These are phyloP conservation scores for Heptranchias perlo DNA, from an alignment of 2,113 vertebrate genomes.

Conservation along the genomic window DNA sequence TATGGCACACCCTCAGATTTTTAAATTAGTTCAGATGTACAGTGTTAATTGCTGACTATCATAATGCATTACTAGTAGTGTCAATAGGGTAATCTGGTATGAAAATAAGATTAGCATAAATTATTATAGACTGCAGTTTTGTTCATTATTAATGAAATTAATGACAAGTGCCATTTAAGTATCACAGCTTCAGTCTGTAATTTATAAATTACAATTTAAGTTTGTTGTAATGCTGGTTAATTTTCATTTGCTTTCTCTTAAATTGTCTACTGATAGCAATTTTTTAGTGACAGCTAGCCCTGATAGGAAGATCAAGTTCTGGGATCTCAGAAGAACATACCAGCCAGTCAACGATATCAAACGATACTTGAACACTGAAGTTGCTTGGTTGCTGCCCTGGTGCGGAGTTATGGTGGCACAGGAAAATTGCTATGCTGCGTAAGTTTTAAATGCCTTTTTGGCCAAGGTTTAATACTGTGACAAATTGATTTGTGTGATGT, in stretches of 20 bases:
- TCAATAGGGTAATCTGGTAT: background rate
- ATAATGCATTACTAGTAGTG: background rate
- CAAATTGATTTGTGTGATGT: background rate
- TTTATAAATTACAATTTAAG: background rate
- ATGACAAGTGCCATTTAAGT: background rate
- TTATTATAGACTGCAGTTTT: background rate
- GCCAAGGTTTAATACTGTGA: background rate
- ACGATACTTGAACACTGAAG: slow-evolving; percentile 76
- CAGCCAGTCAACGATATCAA: slow-evolving; percentile 73
- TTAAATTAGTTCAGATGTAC: background rate
- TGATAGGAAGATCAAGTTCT: slow-evolving; percentile 84
- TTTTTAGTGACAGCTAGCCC: slow-evolving; percentile 80
- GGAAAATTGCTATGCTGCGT: slow-evolving; percentile 80
- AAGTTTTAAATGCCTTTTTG: slow-evolving; percentile 42
- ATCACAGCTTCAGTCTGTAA: background rate
- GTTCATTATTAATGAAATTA: background rate
- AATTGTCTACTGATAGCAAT: slow-evolving; percentile 53
- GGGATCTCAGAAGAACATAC: slow-evolving; percentile 74
- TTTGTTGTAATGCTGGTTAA: background rate
- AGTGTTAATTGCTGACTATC: background rate
- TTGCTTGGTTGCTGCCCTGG: slow-evolving; percentile 78
- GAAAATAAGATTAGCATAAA: background rate
- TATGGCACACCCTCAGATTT: background rate
- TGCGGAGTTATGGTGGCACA: slow-evolving; percentile 73
- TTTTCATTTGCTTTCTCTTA: slow-evolving; percentile 42